A percentile compares a stretch with the other conserved stretches of the same genome.
These are phyloP conservation scores for Epirrhoe tristata DNA, from an alignment of 2,888 invertebrate genomes.

Conservation along the genomic window DNA sequence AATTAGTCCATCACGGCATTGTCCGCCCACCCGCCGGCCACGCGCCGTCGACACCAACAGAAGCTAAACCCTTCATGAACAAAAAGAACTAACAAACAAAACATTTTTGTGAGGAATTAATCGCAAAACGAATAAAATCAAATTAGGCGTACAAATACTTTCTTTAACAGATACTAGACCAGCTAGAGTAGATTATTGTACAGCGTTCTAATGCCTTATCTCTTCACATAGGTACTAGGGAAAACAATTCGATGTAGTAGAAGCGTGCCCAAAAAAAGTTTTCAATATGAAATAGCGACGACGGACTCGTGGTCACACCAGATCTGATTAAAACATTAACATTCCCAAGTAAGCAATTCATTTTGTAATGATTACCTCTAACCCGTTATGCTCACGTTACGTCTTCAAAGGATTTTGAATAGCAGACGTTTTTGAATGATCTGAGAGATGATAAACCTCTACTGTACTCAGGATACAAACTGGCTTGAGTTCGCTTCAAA, in stretches of 20 bases:
- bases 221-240: no score
- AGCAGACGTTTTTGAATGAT: background rate
- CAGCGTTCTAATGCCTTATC: no score
- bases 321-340: background rate
- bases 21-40: conserved; percentile 16
- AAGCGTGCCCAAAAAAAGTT: no score
- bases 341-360: background rate
- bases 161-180: no score
- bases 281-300: no score
- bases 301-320: no score
- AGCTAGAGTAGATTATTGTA: no score
- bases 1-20: conserved; percentile 26
- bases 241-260: no score
- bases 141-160: no score
- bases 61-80: background rate
- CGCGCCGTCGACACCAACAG: background rate
- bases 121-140: no score
- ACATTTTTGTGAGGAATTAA: no score
- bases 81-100: background rate
- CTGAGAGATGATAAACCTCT: background rate
- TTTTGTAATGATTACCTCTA: background rate
- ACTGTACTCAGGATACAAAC: background rate
- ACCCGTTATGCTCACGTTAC: no score
- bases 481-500: background rate
- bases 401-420: background rate